phyloP scores from a whole-genome alignment of 2,113 vertebrate genomes.

The Climacteris rufus region DNA sequence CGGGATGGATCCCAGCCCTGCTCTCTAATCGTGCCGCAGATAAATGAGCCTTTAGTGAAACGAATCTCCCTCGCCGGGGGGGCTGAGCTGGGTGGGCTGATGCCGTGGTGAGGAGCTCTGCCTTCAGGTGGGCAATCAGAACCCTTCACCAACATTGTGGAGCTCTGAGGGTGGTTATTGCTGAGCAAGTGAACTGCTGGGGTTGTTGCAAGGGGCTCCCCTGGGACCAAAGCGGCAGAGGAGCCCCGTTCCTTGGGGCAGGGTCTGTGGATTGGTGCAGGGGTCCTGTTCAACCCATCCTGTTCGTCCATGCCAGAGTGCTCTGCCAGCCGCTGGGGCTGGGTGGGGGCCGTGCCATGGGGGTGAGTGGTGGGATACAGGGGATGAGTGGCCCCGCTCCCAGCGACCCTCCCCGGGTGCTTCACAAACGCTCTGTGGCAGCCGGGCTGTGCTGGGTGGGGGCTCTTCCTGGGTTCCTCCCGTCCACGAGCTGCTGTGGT shows the following conservation, averaged over 20 bases:
- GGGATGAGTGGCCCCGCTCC: fast-evolving
- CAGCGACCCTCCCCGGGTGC: fast-evolving
- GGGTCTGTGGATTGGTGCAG: background rate
- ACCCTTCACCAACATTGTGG: background rate
- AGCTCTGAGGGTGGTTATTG: background rate
- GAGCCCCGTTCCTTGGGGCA: background rate
- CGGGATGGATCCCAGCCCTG: conserved; percentile 9
- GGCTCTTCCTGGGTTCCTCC: background rate
- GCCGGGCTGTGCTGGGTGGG: background rate
- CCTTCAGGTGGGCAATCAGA: background rate
- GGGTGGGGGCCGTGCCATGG: background rate
- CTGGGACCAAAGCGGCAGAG: background rate
- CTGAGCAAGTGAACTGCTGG: background rate
- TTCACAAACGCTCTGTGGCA: background rate
- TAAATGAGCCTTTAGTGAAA: conserved; percentile 35
- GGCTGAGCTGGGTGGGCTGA: background rate
- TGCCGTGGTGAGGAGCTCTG: background rate
- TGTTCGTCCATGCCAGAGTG: background rate
- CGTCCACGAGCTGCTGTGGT: fast-evolving
- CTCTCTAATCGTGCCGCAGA: background rate
- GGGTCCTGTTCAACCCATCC: background rate
- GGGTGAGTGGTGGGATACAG: background rate
- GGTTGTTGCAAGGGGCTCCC: background rate
- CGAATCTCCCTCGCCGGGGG: background rate
- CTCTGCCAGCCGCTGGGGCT: background rate